Evolutionary conservation across 2,113 vertebrate genomes (phyloP).

Genomic region (Sylvietta virens): DNA sequence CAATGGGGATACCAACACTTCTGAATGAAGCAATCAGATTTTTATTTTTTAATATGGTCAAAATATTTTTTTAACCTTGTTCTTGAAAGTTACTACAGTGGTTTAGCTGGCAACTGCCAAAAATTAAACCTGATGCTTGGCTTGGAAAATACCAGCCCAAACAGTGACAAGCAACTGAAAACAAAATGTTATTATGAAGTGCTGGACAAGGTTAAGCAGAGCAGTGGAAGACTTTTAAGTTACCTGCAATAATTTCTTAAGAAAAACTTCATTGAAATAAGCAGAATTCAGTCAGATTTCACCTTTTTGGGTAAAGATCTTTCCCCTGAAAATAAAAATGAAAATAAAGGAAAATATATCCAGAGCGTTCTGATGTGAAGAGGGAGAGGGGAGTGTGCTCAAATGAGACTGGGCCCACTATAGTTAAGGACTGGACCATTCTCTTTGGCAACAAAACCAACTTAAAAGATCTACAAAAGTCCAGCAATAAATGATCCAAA

Average conservation of each 20-base stretch:
- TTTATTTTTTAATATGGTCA: constrained; percentile 30
- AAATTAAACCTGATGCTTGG: constrained; percentile 32
- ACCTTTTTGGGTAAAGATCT: background rate
- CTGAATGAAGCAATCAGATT: background rate
- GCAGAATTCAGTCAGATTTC: background rate
- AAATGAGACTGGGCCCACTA: background rate
- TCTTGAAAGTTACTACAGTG: constrained; percentile 21
- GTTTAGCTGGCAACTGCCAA: constrained; percentile 27
- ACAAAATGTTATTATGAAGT: background rate
- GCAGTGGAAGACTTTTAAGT: background rate
- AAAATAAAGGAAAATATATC: background rate
- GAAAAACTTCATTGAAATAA: background rate
- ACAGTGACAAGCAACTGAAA: constrained; percentile 5
- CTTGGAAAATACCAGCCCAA: background rate
- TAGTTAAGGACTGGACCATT: background rate
- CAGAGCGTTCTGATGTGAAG: background rate
- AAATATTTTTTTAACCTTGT: constrained; percentile 45
- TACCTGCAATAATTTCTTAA: background rate
- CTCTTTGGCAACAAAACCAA: background rate
- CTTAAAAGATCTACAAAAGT: background rate
- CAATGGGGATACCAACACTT: background rate
- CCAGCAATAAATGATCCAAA: background rate
- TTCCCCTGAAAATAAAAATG: background rate
- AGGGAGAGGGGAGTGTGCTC: background rate
- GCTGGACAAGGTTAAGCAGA: background rate